Percentiles rank a stretch among this genome's conserved stretches.
Evolutionary conservation across 2,888 invertebrate genomes (phyloP).

Genomic region (Agrilus cyanescens): DNA sequence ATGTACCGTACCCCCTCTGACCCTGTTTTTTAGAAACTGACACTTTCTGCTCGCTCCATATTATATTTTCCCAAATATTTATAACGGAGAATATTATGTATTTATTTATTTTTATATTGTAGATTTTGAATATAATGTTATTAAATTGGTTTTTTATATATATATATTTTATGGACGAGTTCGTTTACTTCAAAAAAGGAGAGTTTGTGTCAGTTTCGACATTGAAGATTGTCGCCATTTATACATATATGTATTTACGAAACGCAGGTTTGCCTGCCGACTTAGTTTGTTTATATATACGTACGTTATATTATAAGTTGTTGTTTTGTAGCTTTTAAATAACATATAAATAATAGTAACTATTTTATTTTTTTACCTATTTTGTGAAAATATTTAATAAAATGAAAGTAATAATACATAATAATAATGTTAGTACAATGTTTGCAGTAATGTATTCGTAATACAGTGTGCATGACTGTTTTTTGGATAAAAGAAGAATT

Average conservation of each 20-base stretch:
- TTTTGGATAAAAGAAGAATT: conserved; percentile 17
- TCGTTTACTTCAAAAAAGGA: conserved; percentile 5
- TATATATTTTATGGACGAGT: conserved; percentile 18
- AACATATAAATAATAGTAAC: conserved; percentile 36
- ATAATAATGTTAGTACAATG: conserved; percentile 35
- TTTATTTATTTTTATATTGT: conserved; percentile 38
- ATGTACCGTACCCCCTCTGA: background rate
- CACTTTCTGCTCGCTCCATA: no score
- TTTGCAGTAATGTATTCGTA: conserved; percentile 19
- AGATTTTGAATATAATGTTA: conserved; percentile 34
- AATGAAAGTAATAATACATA: conserved; percentile 23
- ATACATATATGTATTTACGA: conserved; percentile 11
- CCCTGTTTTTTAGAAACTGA: no score
- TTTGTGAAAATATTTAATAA: conserved; percentile 38
- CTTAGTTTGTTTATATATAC: conserved; percentile 33
- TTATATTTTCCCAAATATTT: no score
- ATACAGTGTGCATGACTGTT: conserved; percentile 36
- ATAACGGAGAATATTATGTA: conserved; percentile 24
- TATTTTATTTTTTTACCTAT: conserved; percentile 42
- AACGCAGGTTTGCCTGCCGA: conserved; percentile 16
- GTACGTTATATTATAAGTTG: conserved; percentile 37
- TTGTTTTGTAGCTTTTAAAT: conserved; percentile 39
- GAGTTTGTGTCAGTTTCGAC: conserved; percentile 1
- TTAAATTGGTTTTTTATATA: conserved; percentile 28
- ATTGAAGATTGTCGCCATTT: background rate